Conservation (phyloP, 1,140 invertebrate species). For the Caenorhabditis briggsae region DNA sequence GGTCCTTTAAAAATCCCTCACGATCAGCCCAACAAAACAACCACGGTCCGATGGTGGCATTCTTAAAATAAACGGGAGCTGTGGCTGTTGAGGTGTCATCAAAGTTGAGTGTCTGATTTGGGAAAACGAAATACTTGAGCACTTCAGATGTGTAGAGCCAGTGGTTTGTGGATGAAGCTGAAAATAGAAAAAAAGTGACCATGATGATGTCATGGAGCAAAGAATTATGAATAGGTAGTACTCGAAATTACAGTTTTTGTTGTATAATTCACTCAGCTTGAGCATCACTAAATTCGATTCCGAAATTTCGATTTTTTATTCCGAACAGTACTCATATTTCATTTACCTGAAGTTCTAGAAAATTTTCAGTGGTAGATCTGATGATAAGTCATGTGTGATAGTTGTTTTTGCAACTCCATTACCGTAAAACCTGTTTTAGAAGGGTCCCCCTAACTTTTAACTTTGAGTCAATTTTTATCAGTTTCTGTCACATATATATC, state of each 20-base stretch:
- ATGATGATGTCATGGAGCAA: background rate
- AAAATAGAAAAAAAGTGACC: slow-evolving; percentile 38
- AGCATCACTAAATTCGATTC: no score
- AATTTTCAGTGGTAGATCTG: no score
- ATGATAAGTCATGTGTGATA: no score
- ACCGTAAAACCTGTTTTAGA: no score
- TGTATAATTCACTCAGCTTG: no score
- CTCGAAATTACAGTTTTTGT: background rate
- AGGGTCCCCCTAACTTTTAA: no score
- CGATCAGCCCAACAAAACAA: slow-evolving; percentile 77
- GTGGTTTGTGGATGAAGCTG: slow-evolving; percentile 73
- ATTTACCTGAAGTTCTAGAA: no score
- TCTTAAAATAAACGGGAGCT: slow-evolving; percentile 70
- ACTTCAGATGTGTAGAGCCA: slow-evolving; percentile 77
- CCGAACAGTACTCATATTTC: no score
- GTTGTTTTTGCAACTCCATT: no score
- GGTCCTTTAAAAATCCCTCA: slow-evolving; percentile 55
- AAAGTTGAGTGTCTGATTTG: slow-evolving; percentile 68
- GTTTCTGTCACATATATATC: no score
- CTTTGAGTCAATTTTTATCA: no score
- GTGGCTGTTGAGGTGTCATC: slow-evolving; percentile 57
- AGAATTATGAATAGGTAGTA: background rate
- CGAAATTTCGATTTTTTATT: no score
- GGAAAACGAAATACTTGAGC: slow-evolving; percentile 75
- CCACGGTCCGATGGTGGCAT: slow-evolving; percentile 77